Base-by-base conservation (phyloP, 2,113 vertebrate genomes). In the Platichthys stellatus region DNA sequence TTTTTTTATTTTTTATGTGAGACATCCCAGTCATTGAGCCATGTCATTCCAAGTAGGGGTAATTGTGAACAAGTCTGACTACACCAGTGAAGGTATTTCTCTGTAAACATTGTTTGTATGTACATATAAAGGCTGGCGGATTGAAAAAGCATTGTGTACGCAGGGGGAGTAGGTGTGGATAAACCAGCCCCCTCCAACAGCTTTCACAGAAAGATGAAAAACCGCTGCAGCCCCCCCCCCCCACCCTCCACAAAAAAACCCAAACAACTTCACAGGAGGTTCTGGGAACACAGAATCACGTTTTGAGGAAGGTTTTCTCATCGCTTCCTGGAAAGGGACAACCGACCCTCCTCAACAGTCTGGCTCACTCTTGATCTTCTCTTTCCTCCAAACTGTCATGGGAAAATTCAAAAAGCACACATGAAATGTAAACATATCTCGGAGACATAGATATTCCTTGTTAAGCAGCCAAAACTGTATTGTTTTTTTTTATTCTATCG, bases 381-480 rank as follows among this genome's bases (percentile, higher is more conserved):
- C 76, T 72, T 90, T 43, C 80, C 78, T 80, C 76, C 64, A 78
- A 88, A 82, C 87, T 72, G 78, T 84, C 79, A 86, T 82, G 86
- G 88, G 82, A 83, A 82, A 67, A 84, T 78, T 85, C 80, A 82
- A 78, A 49, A 90, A 90, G 83, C 82, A 91, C 82, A 93, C 83
- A 53, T 82, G 82, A 82, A 90, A 89, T 85, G 86, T 83, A 88
- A 90, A 83, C 86, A 90, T 90, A 88, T 92, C 89, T 88, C 89
- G 74, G 79, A 88, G 81, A 87, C 84, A 91, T 86, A 86, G 74
- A 86, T 89, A 91, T 91, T 92, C 90, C 90, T 90, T 93, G 92
- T 92, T 89, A 92, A 92, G 90, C 90, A 92, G 85, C 90, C 90
- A 92, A 94, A 91, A 88, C 87, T 93, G 88, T 93, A 92, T 93